phyloP scores from a whole-genome alignment of 1,140 invertebrate species.

The Homalodisca vitripennis region DNA sequence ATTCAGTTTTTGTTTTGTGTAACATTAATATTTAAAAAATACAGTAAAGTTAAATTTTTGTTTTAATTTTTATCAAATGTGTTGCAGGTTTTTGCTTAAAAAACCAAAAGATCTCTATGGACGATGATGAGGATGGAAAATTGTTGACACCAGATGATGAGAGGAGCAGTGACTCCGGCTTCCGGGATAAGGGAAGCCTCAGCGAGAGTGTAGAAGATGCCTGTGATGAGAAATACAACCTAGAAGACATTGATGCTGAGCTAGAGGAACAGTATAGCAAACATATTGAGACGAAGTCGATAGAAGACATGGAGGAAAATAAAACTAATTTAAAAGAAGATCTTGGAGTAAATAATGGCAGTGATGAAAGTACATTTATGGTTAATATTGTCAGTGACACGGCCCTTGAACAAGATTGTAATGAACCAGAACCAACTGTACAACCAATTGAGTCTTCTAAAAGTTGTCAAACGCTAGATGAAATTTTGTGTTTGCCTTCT shows the following conservation, averaged over 20 bases:
- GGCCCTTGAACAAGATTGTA: background rate
- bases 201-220: constrained; percentile 48
- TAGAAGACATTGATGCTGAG: constrained; percentile 46
- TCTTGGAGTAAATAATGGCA: background rate
- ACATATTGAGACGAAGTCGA: background rate
- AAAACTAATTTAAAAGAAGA: background rate
- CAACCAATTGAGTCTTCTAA: background rate
- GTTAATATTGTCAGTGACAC: background rate
- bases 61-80: background rate
- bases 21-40: too few relatives aligned
- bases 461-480: too few relatives aligned
- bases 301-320: background rate
- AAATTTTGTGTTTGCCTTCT: background rate
- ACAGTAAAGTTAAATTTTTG: too few relatives aligned
- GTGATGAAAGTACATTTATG: background rate
- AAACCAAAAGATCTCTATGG: constrained; percentile 37
- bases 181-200: constrained; percentile 52
- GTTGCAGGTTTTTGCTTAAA: constrained; percentile 28
- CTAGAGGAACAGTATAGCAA: constrained; percentile 36
- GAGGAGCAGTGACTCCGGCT: constrained; percentile 55
- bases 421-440: background rate
- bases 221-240: constrained; percentile 53
- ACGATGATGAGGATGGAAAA: constrained; percentile 52
- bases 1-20: too few relatives aligned
- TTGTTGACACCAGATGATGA: constrained; percentile 55